Evolutionary conservation across 1,140 invertebrate genomes (phyloP), one percentile per base, ranked within the genome.

Genomic region (Wiebesia pumilae): DNA sequence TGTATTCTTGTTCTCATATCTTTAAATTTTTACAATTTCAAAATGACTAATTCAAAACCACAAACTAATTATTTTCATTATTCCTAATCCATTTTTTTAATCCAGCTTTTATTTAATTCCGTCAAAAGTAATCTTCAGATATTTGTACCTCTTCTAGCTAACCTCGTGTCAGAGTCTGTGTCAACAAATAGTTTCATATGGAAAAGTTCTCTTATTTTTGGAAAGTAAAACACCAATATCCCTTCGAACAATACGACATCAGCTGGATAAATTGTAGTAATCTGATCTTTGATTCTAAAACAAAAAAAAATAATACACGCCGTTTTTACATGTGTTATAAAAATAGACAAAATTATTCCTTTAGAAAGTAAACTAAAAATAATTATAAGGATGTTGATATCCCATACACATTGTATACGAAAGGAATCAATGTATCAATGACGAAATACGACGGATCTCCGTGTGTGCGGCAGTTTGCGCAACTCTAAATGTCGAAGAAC

Each of bases 131-230:
- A 40, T 4, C 14, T 75, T 75, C 24, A n/a, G 47, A 33, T 10
- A 54, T 79, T 54, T 40, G 79, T 89, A 99, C 98, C 98, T 96
- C 99, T 95, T 90, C 99, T 95, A 3, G 98, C 97, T 30, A 99
- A 94, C 90, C 99, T 95, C 0, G 98, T 99, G 92, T 99, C 99
- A 0, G 99, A 98, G 94, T 99, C 99, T 0, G 98, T 99, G 91
- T 99, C 99, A 38, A 99, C 99, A 95, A 99, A 99, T 16, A 99
- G 94, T 94, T 99, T 99, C 98, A 99, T 99, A 92, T 99, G 98
- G 94, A 99, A 99, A 38, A 99, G 94, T 81, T 99, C 97, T 84
- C 99, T 94, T 81, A 99, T 97, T 92, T 99, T 97, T 19, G 97
- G 97, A 93, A 98, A 98, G 94, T 99, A 99, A 94, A 99, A 99